These are phyloP conservation scores for Moxostoma hubbsi DNA, from an alignment of 2,797 vertebrate species.

Conservation along the genomic window DNA sequence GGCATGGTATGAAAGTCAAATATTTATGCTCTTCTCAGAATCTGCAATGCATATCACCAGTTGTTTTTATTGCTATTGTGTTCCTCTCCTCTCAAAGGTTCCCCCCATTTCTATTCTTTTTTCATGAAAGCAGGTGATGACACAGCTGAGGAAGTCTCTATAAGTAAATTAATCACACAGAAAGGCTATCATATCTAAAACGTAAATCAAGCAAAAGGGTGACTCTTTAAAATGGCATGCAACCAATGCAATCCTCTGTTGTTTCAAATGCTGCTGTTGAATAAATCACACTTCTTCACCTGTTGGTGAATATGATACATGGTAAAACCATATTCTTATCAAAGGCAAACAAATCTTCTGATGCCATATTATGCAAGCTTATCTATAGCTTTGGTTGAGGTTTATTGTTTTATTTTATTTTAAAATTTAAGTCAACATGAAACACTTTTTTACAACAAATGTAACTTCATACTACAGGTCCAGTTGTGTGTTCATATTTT, in stretches of 20 bases:
- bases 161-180: neutral
- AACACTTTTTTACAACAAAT: too few species aligned
- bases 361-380: conserved; percentile 5
- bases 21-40: conserved; percentile 47
- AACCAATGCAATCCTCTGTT: neutral
- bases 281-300: neutral
- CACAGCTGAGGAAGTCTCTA: conserved; percentile 32
- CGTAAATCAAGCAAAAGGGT: conserved; percentile 7
- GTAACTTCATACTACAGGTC: too few species aligned
- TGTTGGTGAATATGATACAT: neutral
- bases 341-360: conserved; percentile 32
- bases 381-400: neutral
- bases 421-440: neutral
- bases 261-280: conserved; percentile 19
- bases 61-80: conserved; percentile 56
- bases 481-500: too few species aligned
- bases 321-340: conserved; percentile 36
- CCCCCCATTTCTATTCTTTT: conserved; percentile 23
- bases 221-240: conserved; percentile 13
- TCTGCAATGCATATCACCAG: conserved; percentile 43
- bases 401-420: neutral
- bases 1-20: conserved; percentile 58
- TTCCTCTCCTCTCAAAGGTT: conserved; percentile 50
- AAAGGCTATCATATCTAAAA: neutral
- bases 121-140: conserved; percentile 56